Evolutionary conservation across 2,113 vertebrate species (phyloP), one percentile per base, ranked within the genome.

Genomic region (Micronycteris hirsuta): DNA sequence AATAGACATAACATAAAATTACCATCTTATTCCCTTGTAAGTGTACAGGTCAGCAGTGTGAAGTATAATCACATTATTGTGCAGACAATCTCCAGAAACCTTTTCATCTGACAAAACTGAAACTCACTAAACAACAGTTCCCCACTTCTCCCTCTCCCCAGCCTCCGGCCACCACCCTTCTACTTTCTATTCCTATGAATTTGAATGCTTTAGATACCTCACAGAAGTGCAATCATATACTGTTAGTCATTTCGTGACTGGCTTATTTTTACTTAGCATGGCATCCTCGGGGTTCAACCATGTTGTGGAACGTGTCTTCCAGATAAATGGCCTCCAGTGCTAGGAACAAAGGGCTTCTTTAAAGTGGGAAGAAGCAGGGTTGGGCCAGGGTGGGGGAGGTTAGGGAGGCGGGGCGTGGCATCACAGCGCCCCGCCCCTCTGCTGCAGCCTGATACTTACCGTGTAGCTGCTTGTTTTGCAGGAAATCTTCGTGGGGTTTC

Each of bases 361-460:
- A 58, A 61, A 94, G 45, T 74, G 67, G 20, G 47, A 83, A 67
- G 61, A 47, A 80, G 43, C n/a, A n/a, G n/a, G 33, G 33, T 52
- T 5, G 54, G 16, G 38, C 52, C 41, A 22, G 7, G 56, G 54
- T 5, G 2, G 54, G 54, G 54, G 19, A 54, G 54, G 54, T 56
- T 56, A 22, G 19, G 56, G 56, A 26, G 56, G 56, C 9, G 9
- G 54, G 54, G 56, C 56, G 26, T 4, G 26, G 26, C 67, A 17
- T 49, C 45, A n/a, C 7, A 19, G 43, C 7, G 11, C 49, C 43
- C 49, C 7, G 11, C 49, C 43, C 49, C 38, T 10, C 24, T 10
- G 31, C 10, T 33, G 17, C 61, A 54, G 38, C 15, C 89, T 31
- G 54, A 92, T 95, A 93, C 94, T 97, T 97, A 78, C 67, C 95